These are phyloP conservation scores for Xiphydria camelus DNA, from an alignment of 2,888 invertebrate genomes.

Conservation along the genomic window DNA sequence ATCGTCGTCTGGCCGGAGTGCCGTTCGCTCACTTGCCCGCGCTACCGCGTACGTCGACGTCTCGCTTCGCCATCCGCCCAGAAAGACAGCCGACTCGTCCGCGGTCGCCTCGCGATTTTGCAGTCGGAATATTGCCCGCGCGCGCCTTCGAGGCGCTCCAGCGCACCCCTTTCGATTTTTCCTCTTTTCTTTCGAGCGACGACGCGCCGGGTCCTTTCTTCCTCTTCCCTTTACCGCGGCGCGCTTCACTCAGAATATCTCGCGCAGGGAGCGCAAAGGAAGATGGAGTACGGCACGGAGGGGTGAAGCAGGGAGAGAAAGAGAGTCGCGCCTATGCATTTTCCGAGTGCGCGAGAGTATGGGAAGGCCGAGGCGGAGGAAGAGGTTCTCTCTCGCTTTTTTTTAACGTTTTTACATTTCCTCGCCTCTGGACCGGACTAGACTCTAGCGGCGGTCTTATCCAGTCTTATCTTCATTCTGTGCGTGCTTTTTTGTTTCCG, in stretches of 20 bases:
- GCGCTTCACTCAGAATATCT: not conserved
- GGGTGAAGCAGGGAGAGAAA: not conserved
- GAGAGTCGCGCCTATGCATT: not conserved
- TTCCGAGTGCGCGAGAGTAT: not conserved
- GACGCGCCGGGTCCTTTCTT: not conserved
- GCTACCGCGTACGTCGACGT: no score
- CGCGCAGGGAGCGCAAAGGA: not conserved
- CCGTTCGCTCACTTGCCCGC: no score
- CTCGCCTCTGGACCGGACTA: not conserved
- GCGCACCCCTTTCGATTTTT: no score
- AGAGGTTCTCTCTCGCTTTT: not conserved
- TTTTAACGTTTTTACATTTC: not conserved
- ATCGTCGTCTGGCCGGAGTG: no score
- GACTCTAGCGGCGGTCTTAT: not conserved
- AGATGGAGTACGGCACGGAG: not conserved
- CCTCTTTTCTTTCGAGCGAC: no score
- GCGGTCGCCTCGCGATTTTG: no score
- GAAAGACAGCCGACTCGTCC: no score
- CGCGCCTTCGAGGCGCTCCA: no score
- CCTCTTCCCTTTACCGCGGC: not conserved
- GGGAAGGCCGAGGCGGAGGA: no score
- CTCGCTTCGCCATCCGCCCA: no score
- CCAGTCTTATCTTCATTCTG: not conserved
- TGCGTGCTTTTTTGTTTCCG: not conserved
- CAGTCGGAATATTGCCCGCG: no score